Evolutionary conservation across 2,113 vertebrate species (phyloP).

Genomic region (Lipophrys pholis): DNA sequence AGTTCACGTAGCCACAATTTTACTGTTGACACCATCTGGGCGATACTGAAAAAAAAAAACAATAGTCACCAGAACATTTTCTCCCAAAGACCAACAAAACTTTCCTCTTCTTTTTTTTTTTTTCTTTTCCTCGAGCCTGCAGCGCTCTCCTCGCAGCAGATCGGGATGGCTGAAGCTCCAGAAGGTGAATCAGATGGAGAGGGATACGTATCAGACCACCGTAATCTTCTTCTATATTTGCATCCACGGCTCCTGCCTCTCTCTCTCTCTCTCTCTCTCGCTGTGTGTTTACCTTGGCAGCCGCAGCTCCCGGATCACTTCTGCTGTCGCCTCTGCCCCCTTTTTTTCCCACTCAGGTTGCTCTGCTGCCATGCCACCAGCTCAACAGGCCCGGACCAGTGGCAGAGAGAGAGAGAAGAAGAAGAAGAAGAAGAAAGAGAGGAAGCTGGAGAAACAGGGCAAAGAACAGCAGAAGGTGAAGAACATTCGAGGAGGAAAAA

Average conservation of each 20-base stretch:
- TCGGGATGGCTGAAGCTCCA: slow-evolving; percentile 36
- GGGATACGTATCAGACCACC: slow-evolving; percentile 45
- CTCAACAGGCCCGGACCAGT: slow-evolving; percentile 20
- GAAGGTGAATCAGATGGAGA: slow-evolving; percentile 51
- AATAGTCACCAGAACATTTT: not conserved
- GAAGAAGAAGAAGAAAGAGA: not conserved
- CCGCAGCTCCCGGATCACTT: slow-evolving; percentile 49
- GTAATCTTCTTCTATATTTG: slow-evolving; percentile 63
- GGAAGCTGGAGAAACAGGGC: slow-evolving; percentile 7
- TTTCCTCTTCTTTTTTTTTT: not conserved
- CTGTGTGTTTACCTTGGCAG: slow-evolving; percentile 62
- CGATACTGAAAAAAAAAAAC: not conserved
- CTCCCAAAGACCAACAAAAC: not conserved
- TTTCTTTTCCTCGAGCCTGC: not conserved
- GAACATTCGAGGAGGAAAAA: slow-evolving; percentile 25
- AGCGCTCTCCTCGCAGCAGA: slow-evolving; percentile 17
- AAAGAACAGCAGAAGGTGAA: slow-evolving; percentile 33
- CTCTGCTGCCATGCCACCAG: slow-evolving; percentile 41
- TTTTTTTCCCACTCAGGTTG: slow-evolving; percentile 57
- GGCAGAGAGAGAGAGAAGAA: not conserved
- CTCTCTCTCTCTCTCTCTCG: slow-evolving; percentile 26
- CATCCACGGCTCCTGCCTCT: slow-evolving; percentile 29
- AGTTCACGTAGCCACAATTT: not conserved
- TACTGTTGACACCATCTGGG: not conserved
- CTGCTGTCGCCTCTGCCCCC: slow-evolving; percentile 55